Conservation (phyloP, 2,888 invertebrate genomes). For the Lithophane socia region DNA sequence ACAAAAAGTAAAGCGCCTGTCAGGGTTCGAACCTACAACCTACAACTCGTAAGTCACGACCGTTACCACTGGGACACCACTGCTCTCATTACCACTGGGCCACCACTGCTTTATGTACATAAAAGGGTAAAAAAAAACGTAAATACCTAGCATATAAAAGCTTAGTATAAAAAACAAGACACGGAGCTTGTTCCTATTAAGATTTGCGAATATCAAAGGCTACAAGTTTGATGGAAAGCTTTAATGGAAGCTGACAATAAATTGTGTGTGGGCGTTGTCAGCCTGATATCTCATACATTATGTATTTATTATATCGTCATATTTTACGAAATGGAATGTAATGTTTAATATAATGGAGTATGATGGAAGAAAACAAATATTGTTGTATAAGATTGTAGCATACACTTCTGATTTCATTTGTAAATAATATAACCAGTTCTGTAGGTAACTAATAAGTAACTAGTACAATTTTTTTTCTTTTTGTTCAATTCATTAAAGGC, state of each 20-base stretch:
- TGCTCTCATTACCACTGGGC: no score
- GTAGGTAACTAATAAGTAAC: no score
- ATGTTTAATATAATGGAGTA: background rate
- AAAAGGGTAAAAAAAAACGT: no score
- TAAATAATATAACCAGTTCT: conserved; percentile 22
- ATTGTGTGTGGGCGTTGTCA: conserved; percentile 32
- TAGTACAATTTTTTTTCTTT: no score
- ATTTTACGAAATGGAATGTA: conserved; percentile 42
- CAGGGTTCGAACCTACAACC: no score
- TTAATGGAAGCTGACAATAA: conserved; percentile 46
- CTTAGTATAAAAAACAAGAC: conserved; percentile 23
- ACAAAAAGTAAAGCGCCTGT: no score
- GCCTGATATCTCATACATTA: conserved; percentile 49
- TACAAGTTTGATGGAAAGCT: conserved; percentile 18
- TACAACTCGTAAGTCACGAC: no score
- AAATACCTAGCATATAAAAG: background rate
- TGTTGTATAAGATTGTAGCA: conserved; percentile 8
- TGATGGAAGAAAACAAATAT: conserved; percentile 32
- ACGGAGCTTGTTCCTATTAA: background rate
- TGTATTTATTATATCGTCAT: conserved; percentile 48
- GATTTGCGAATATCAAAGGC: conserved; percentile 25
- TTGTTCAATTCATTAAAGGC: background rate
- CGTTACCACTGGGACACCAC: no score
- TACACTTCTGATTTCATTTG: conserved; percentile 11
- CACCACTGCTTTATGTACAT: no score